These are phyloP conservation scores for Lasioglossum oenotherae DNA, from an alignment of 2,888 invertebrate species.

Conservation along the genomic window DNA sequence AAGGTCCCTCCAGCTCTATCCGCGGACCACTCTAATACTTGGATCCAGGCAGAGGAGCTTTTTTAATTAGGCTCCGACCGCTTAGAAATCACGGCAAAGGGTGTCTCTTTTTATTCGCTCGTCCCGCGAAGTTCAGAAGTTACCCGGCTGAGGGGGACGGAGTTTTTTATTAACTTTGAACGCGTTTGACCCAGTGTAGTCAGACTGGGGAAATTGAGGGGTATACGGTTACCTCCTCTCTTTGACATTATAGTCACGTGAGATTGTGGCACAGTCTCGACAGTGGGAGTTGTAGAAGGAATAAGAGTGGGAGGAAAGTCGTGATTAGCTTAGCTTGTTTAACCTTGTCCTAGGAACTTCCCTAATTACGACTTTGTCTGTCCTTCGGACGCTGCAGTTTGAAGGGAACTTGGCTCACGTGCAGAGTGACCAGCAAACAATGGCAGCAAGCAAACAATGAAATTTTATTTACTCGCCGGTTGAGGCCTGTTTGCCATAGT, in stretches of 20 bases:
- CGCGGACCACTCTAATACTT: not conserved
- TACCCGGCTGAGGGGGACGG: no score
- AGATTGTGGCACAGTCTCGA: not conserved
- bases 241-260: not conserved
- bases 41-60: not conserved
- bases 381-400: not conserved
- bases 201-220: not conserved
- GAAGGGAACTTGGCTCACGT: constrained; percentile 15
- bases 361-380: not conserved
- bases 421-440: not conserved
- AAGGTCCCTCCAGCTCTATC: not conserved
- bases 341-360: not conserved
- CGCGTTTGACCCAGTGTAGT: not conserved
- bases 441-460: constrained; percentile 22
- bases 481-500: not conserved
- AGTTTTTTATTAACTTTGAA: constrained; percentile 9
- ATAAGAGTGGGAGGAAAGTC: no score
- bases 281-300: no score
- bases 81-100: not conserved
- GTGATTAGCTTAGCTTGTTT: not conserved
- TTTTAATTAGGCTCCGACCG: constrained; percentile 10
- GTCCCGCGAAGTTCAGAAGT: not conserved
- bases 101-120: not conserved
- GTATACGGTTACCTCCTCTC: not conserved
- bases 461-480: constrained; percentile 17